These are phyloP conservation scores for Opisthocomus hoazin DNA, from an alignment of 2,113 vertebrate genomes.

Conservation along the genomic window DNA sequence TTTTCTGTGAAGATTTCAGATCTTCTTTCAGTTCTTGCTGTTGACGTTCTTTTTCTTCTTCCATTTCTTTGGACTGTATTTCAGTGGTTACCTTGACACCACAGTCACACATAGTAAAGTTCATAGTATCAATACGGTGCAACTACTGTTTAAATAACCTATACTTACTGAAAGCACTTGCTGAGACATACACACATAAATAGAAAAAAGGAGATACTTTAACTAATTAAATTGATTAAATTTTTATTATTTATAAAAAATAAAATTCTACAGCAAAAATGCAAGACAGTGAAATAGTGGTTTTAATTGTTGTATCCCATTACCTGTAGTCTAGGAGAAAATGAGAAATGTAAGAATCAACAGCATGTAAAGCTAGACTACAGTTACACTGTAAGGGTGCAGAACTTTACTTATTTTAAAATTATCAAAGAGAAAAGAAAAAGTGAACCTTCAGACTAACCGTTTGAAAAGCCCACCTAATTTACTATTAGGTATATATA, in stretches of 20 bases:
- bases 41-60: conserved; percentile 66
- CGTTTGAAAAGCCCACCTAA: neutral
- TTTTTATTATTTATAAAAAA: neutral
- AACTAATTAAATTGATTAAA: neutral
- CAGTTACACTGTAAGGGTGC: neutral
- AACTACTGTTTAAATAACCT: neutral
- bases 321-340: neutral
- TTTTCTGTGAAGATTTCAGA: conserved; percentile 20
- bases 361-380: neutral
- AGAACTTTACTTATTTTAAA: neutral
- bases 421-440: neutral
- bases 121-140: neutral
- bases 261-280: neutral
- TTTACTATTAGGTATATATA: neutral
- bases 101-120: neutral
- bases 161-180: neutral
- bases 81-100: conserved; percentile 68
- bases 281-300: neutral
- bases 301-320: neutral
- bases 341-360: neutral
- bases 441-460: neutral
- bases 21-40: conserved; percentile 47
- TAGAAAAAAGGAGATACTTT: neutral
- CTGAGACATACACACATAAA: neutral
- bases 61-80: conserved; percentile 59